Evolutionary conservation across 2,888 invertebrate species (phyloP).

Genomic region (Drosophila paranaensis): DNA sequence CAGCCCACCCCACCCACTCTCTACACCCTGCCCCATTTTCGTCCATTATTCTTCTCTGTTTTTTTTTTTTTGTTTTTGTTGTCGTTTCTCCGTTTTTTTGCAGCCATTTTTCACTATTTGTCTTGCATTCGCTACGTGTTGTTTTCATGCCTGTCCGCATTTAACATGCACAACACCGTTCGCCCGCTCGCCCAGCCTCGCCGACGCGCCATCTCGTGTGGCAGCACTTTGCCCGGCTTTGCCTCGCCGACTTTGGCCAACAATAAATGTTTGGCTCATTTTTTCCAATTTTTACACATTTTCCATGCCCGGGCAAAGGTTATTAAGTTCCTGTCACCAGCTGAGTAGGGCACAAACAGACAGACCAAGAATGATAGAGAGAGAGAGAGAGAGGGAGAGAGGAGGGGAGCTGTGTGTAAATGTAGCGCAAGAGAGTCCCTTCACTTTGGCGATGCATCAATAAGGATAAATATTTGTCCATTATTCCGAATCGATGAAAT

Average conservation of each 20-base stretch:
- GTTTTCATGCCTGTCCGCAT: slow-evolving; percentile 60
- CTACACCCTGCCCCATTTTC: slow-evolving; percentile 12
- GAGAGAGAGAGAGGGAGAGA: not conserved
- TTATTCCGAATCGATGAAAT: slow-evolving; percentile 8
- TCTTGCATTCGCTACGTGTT: slow-evolving; percentile 63
- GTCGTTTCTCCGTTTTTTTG: slow-evolving; percentile 6
- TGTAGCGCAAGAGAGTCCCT: not conserved
- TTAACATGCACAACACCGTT: slow-evolving; percentile 76
- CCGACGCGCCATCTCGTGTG: not conserved
- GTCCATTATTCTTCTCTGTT: slow-evolving; percentile 33
- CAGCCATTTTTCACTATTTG: slow-evolving; percentile 70
- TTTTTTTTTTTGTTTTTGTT: slow-evolving; percentile 36
- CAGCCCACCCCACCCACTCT: not conserved
- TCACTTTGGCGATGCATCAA: slow-evolving; percentile 11
- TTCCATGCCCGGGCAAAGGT: slow-evolving; percentile 9
- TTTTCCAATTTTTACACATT: slow-evolving; percentile 18
- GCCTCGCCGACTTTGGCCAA: slow-evolving; percentile 40
- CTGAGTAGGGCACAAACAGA: not conserved
- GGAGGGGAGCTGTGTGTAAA: not conserved
- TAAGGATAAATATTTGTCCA: slow-evolving; percentile 13
- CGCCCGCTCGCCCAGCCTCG: slow-evolving; percentile 11
- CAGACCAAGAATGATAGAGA: not conserved
- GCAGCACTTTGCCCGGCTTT: slow-evolving; percentile 7
- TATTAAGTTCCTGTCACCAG: slow-evolving; percentile 23
- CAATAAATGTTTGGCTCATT: slow-evolving; percentile 42